phyloP scores from a whole-genome alignment of 2,113 vertebrate species.

The Oriolus oriolus region DNA sequence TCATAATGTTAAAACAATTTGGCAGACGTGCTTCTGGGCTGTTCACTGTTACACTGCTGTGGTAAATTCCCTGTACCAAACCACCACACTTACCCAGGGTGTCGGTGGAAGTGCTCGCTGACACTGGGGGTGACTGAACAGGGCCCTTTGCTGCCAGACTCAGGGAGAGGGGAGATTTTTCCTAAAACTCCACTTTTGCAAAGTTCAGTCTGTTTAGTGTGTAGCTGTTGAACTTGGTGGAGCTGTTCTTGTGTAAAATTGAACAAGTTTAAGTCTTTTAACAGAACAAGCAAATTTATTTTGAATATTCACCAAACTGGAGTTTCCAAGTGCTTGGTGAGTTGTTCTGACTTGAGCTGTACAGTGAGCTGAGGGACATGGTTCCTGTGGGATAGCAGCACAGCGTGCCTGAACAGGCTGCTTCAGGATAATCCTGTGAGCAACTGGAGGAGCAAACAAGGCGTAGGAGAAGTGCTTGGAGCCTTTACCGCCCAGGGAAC shows the following conservation, averaged over 20 bases:
- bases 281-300: not conserved
- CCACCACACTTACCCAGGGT: not conserved
- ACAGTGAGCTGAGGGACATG: not conserved
- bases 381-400: not conserved
- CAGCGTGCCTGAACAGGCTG: not conserved
- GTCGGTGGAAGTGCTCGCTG: accelerated
- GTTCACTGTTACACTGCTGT: not conserved
- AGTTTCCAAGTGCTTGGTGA: not conserved
- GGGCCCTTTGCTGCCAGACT: not conserved
- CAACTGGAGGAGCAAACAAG: not conserved
- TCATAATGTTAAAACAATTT: not conserved
- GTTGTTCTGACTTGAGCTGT: not conserved
- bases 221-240: not conserved
- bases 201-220: not conserved
- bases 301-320: not conserved
- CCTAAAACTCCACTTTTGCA: not conserved
- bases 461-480: accelerated
- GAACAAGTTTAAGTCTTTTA: not conserved
- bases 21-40: not conserved
- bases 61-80: not conserved
- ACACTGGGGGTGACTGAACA: accelerated
- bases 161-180: not conserved
- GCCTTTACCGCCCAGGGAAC: not conserved
- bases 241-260: not conserved
- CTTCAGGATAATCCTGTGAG: not conserved